Percentiles rank a stretch among this genome's conserved stretches.
Conservation (phyloP, 2,113 vertebrate species). For the Onychostoma macrolepis region DNA sequence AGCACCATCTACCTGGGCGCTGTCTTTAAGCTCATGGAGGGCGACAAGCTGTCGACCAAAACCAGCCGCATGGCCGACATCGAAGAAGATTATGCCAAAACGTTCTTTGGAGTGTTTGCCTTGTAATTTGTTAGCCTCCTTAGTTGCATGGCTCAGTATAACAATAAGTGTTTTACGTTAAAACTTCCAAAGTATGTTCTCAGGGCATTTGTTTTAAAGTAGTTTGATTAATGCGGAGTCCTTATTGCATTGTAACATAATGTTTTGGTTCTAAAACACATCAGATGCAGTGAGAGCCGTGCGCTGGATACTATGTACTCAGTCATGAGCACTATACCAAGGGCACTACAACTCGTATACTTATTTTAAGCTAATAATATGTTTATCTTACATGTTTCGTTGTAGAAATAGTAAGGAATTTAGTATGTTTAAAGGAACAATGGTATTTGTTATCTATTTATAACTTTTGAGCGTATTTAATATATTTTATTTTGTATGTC, state of each 20-base stretch:
- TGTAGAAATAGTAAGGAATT: constrained; percentile 13
- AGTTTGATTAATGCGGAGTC: constrained; percentile 17
- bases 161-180: constrained; percentile 55
- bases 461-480: constrained; percentile 11
- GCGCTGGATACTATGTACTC: constrained; percentile 23
- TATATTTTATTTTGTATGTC: neutral
- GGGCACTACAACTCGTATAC: constrained; percentile 3
- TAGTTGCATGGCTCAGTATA: neutral
- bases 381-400: neutral
- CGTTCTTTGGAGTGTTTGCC: constrained; percentile 77
- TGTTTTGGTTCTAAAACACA: constrained; percentile 28
- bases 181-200: constrained; percentile 42
- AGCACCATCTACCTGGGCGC: constrained; percentile 72
- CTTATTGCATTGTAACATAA: constrained; percentile 1
- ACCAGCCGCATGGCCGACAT: constrained; percentile 50
- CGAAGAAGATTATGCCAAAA: constrained; percentile 55
- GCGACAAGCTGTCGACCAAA: constrained; percentile 64
- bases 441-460: constrained; percentile 9
- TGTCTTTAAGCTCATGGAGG: constrained; percentile 66
- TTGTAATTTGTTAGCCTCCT: constrained; percentile 60
- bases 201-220: constrained; percentile 17
- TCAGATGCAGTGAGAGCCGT: neutral
- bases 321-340: constrained; percentile 6
- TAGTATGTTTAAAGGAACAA: neutral
- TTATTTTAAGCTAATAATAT: constrained; percentile 22